phyloP scores from a whole-genome alignment of 2,797 vertebrate species.

The Scolopax bukidnonensis region DNA sequence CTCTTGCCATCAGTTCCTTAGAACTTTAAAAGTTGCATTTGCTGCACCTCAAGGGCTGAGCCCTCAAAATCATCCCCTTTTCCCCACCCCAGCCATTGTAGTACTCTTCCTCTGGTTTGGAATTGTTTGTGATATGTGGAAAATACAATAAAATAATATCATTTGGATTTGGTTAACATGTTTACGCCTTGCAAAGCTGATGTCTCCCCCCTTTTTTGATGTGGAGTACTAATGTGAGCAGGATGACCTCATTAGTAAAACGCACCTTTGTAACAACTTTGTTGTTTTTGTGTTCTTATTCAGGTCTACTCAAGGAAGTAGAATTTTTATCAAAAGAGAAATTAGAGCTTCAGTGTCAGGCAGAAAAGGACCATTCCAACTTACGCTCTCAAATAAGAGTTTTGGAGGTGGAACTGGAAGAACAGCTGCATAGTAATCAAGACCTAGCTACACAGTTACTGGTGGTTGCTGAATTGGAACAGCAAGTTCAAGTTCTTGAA shows the following conservation, averaged over 20 bases:
- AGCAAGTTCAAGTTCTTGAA: constrained; percentile 90
- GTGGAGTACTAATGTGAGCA: not conserved
- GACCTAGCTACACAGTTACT: constrained; percentile 79
- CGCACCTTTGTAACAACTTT: not conserved
- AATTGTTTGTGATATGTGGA: not conserved
- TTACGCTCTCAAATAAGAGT: constrained; percentile 84
- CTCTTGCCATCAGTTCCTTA: not conserved
- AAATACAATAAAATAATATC: not conserved
- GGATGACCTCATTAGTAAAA: not conserved
- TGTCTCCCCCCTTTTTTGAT: not conserved
- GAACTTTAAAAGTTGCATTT: not conserved
- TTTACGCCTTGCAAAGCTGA: not conserved
- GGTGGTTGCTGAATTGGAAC: constrained; percentile 84
- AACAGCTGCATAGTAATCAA: constrained; percentile 83
- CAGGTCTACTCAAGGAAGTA: constrained; percentile 88
- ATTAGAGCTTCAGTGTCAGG: constrained; percentile 88
- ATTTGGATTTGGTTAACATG: not conserved
- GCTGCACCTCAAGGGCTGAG: not conserved
- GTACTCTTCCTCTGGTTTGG: constrained; percentile 21
- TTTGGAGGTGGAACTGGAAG: constrained; percentile 91
- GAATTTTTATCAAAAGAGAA: constrained; percentile 86
- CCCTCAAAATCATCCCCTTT: not conserved
- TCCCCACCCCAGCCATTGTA: not conserved
- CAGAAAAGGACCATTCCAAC: constrained; percentile 87
- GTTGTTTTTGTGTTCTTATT: not conserved